phyloP scores from a whole-genome alignment of 1,140 invertebrate species.

The Nasonia longicornis region DNA sequence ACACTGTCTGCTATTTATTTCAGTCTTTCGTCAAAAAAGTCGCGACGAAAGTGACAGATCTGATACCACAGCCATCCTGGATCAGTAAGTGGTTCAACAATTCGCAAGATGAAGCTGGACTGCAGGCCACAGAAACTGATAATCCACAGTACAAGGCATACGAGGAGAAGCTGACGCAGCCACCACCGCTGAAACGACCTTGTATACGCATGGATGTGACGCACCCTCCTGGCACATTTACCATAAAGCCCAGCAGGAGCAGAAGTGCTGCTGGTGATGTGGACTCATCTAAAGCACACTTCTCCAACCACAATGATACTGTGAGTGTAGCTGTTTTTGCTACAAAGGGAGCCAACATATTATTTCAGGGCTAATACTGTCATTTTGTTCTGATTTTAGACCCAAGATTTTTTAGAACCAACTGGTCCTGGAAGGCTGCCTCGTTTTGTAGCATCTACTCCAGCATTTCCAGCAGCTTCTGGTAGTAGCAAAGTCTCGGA shows the following conservation, averaged over 20 bases:
- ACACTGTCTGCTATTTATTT: conserved; percentile 28
- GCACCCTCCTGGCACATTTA: conserved; percentile 66
- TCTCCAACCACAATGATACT: conserved; percentile 48
- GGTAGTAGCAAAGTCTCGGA: conserved; percentile 50
- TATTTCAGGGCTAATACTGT: not conserved
- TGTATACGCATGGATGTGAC: conserved; percentile 65
- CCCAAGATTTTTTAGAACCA: conserved; percentile 60
- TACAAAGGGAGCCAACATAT: not conserved
- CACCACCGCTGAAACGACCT: conserved; percentile 61
- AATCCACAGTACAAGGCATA: conserved; percentile 53
- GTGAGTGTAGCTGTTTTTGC: conserved; percentile 30
- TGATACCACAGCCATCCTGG: conserved; percentile 65
- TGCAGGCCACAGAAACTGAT: conserved; percentile 48
- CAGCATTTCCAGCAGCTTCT: conserved; percentile 54
- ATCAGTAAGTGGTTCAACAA: conserved; percentile 67
- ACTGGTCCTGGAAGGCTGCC: conserved; percentile 55
- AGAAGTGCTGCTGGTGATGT: conserved; percentile 46
- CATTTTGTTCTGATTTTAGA: conserved; percentile 50
- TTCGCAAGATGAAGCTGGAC: conserved; percentile 56
- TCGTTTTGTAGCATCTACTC: conserved; percentile 62
- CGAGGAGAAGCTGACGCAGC: conserved; percentile 56
- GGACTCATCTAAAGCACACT: conserved; percentile 53
- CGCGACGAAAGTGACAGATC: conserved; percentile 64
- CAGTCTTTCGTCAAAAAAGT: conserved; percentile 69
- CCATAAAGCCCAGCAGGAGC: conserved; percentile 55